Base-by-base conservation (phyloP, 1,140 invertebrate species). In the Diachasmimorpha longicaudata region DNA sequence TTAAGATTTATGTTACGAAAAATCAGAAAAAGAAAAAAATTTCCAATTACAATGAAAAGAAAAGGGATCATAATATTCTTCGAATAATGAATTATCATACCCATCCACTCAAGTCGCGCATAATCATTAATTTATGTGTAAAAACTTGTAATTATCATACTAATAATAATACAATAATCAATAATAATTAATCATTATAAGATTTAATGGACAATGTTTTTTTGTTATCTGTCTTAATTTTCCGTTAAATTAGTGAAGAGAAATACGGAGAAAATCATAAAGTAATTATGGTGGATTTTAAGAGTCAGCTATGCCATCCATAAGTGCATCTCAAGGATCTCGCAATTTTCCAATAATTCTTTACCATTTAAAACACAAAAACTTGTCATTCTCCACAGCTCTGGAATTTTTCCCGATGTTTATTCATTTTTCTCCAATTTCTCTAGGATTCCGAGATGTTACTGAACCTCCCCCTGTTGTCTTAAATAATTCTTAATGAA, bases 141-240 rank as follows among this genome's bases (percentile, higher is more conserved):
- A 63, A 63, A 63, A 63, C 21, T 52, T 63, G 58, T 63, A 63
- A 63, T 23, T 63, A 63, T 25, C 25, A 63, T 63, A 23, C 58
- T 63, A 63, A 63, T 63, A 63, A 63, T 63, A 63, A 63, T 63
- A 63, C 58, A 63, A 63, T 63, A 63, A 63, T 63, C 31, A 52
- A 63, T 63, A 63, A 63, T 63, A 63, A 63, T 63, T 63, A 63
- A 63, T 63, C 25, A 19, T 52, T 52, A 52, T 63, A 63, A 63
- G 58, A 25, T 63, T 63, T 63, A 63, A 63, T 23, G 58, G 58
- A 63, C 58, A 63, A 63, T 52, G 48, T 52, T 52, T 52, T 23
- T 63, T 63, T 63, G 58, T 31, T 5, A 19, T 52, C 19, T 52
- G 48, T 25, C 21, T 63, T 31, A 9, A 16, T 23, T 14, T 63